Percentiles rank a stretch among this genome's conserved stretches.
phyloP scores from a whole-genome alignment of 2,113 vertebrate species.

The Spilogale gracilis region DNA sequence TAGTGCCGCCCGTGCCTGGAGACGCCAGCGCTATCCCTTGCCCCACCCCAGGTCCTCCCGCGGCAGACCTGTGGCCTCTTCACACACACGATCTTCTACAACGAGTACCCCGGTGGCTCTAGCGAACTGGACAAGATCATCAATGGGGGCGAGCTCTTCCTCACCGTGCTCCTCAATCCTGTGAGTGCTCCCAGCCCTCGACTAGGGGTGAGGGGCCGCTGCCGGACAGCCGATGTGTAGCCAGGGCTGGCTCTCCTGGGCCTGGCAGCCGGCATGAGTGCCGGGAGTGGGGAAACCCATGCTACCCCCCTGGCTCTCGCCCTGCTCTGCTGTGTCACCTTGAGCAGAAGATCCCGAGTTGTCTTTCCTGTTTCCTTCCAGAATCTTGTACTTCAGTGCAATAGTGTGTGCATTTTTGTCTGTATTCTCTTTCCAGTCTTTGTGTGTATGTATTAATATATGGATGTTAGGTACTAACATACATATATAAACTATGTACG shows the following conservation, averaged over 20 bases:
- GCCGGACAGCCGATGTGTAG: background rate
- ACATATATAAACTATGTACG: background rate
- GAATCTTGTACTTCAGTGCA: background rate
- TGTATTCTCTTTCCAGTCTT: background rate
- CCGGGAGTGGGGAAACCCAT: accelerated
- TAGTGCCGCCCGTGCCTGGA: accelerated
- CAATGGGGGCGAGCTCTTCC: slow-evolving; percentile 97
- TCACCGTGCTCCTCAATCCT: slow-evolving; percentile 96
- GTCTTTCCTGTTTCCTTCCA: background rate
- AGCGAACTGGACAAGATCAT: slow-evolving; percentile 98
- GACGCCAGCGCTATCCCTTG: background rate
- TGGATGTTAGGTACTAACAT: background rate
- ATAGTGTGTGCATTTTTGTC: background rate
- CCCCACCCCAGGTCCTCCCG: slow-evolving; percentile 93
- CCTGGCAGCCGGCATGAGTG: background rate
- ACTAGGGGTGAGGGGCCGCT: background rate
- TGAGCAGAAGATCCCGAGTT: background rate
- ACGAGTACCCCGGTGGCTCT: slow-evolving; percentile 96
- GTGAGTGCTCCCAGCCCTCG: slow-evolving; percentile 87
- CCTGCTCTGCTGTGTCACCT: background rate
- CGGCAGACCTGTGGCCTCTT: slow-evolving; percentile 98
- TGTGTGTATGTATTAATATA: background rate
- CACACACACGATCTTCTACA: slow-evolving; percentile 99
- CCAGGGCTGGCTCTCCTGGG: background rate
- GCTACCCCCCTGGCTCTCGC: too few relatives aligned